Conservation (phyloP, 2,797 vertebrate species). For the Oryzias sinensis region DNA sequence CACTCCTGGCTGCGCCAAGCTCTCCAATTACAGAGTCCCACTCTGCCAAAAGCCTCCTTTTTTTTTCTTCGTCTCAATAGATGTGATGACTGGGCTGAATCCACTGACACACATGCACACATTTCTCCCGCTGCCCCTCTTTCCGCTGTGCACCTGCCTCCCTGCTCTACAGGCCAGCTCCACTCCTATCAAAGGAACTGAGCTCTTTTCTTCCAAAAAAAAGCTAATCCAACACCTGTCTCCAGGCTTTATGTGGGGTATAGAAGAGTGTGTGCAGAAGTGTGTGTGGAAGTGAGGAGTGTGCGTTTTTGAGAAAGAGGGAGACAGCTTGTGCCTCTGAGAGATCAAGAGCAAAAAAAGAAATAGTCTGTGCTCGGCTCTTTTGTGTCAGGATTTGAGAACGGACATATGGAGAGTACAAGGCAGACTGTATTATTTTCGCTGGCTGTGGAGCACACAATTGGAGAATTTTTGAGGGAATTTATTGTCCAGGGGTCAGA, state of each 20-base stretch:
- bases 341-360: slow-evolving; percentile 52
- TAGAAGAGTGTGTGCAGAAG: slow-evolving; percentile 47
- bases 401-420: slow-evolving; percentile 58
- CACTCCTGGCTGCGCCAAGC: slow-evolving; percentile 59
- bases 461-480: slow-evolving; percentile 41
- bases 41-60: slow-evolving; percentile 62
- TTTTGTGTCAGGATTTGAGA: slow-evolving; percentile 59
- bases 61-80: slow-evolving; percentile 58
- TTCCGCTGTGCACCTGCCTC: slow-evolving; percentile 73
- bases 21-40: slow-evolving; percentile 72
- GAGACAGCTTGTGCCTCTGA: slow-evolving; percentile 50
- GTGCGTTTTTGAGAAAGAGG: slow-evolving; percentile 25
- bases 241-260: slow-evolving; percentile 70
- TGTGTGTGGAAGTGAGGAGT: slow-evolving; percentile 23
- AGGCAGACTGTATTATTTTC: slow-evolving; percentile 54
- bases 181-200: slow-evolving; percentile 74
- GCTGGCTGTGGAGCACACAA: slow-evolving; percentile 53
- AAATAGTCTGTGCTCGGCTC: slow-evolving; percentile 37
- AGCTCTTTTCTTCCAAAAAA: slow-evolving; percentile 73
- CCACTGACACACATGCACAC: slow-evolving; percentile 47
- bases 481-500: slow-evolving; percentile 55
- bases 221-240: slow-evolving; percentile 80
- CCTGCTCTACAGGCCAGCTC: slow-evolving; percentile 72
- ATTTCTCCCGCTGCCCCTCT: slow-evolving; percentile 37
- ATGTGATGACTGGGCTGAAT: slow-evolving; percentile 65